Base-by-base conservation (phyloP, 2,888 invertebrate species). In the Allygus modestus region DNA sequence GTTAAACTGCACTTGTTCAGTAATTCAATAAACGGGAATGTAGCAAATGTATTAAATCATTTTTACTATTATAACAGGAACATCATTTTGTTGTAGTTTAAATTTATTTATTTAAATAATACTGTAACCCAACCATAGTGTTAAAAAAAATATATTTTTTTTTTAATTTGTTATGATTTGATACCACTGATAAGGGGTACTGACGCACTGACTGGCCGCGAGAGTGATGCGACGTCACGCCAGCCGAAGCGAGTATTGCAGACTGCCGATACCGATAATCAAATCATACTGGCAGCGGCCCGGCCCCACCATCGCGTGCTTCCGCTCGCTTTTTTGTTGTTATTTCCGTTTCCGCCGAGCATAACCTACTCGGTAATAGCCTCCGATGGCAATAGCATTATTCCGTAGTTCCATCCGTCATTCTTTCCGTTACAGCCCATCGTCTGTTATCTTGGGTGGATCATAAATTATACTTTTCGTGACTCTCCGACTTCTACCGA, bases 231-330 rank as follows among this genome's bases (percentile, higher is more conserved):
- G 5, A 9, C 4, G 37, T n/a, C 37, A 9, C 37, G 37, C 37
- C 37, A 9, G 17, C 46, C 46, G 4, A 46, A 46, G 15, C 46
- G 7, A 9, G 54, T 54, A 23, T 54, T 23, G 54, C 54, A 20
- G 54, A 41, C 77, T 77, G 77, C 77, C 77, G 77, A 77, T 51
- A 77, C 77, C 46, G 46, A 28, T 77, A 77, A 77, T 77, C 46
- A 77, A 77, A 77, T 77, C 77, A 77, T 41, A 77, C 77, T 77
- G 77, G 77, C 46, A 51, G 77, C 26, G 77, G 46, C 23, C 73
- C 37, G 41, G 12, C 41, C 73, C 69, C 69, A 2, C 61, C 43
- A 73, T 73, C 43, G 73, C 73, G 73, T 73, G 73, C 37, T 43
- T 41, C 23, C 33, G 37, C 23, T 23, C 41, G 41, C 37, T 73